Evolutionary conservation across 2,113 vertebrate species (phyloP).

Genomic region (Sylvia atricapilla): DNA sequence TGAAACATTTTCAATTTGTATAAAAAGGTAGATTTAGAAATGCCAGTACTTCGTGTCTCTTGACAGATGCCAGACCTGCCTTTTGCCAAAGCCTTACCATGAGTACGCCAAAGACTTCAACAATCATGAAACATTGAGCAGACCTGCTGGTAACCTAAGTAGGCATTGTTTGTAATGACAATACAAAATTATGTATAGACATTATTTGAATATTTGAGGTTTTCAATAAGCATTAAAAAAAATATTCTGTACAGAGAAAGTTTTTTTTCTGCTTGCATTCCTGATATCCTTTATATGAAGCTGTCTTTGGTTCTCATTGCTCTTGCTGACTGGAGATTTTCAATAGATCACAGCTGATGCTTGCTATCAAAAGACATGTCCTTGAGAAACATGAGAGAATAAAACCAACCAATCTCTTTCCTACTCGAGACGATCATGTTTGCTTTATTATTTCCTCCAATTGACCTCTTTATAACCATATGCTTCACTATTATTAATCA

Average conservation of each 20-base stretch:
- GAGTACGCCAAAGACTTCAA: neutral
- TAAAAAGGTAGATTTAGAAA: neutral
- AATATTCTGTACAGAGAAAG: neutral
- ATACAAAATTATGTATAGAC: neutral
- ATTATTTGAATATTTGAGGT: neutral
- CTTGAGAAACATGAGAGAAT: neutral
- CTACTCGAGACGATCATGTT: neutral
- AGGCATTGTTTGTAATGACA: neutral
- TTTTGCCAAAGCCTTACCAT: neutral
- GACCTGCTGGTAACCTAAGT: neutral
- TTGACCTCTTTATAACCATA: neutral
- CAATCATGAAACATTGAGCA: neutral
- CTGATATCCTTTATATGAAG: neutral
- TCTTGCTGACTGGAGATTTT: neutral
- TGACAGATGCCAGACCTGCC: neutral
- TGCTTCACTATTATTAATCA: neutral
- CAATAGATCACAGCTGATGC: neutral
- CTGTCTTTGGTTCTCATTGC: neutral
- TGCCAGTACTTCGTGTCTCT: neutral
- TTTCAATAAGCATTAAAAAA: neutral
- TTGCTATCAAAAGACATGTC: neutral
- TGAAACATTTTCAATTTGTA: neutral
- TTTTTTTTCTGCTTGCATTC: neutral
- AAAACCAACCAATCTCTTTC: fast-evolving
- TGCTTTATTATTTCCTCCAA: neutral